Base-by-base conservation (phyloP, 2,888 invertebrate genomes). In the Hemithea aestivaria region DNA sequence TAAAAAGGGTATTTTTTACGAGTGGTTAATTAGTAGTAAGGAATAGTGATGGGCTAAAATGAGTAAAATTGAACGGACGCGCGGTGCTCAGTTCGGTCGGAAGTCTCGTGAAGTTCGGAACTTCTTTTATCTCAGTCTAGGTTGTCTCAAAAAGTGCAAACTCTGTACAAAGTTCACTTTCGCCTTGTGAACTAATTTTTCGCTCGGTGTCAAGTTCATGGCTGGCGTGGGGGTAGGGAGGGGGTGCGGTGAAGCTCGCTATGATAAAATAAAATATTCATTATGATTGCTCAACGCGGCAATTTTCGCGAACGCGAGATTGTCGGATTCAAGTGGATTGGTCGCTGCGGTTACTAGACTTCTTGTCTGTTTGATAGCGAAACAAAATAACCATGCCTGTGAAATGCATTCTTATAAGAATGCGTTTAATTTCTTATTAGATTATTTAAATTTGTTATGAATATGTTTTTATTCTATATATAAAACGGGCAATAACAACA, bases 251-350 rank as follows among this genome's bases (percentile, higher is more conserved):
- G 16, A 56, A 57, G 58, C 53, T 52, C 56, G 78, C 69, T 81
- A 78, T 81, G 83, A 84, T 83, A 82, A 83, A 85, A 84, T 87
- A 85, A 85, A 87, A 85, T 85, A 85, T 87, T 85, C 85, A 85
- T 87, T 84, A 87, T 84, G 81, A 84, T 83, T 81, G 80, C 82
- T 80, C 73, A 70, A 64, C 74, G 78, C 80, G 77, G 69, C 71
- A 71, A 73, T 76, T 72, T 70, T 76, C 79, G 76, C 78, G 80
- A 61, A 63, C 59, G 52, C 62, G 64, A 58, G 64, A 51, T 62
- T 68, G 60, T 71, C 39, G 30, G 20, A 39, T 27, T 33, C 35
- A 25, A 11, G 40, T 30, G 60, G 35, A 58, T 71, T 74, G 79
- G 76, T 53, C 34, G 40, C 27, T 36, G 37, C 7, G 27, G 20